These are phyloP conservation scores for Sialis lutaria DNA, from an alignment of 2,888 invertebrate species.

Conservation along the genomic window DNA sequence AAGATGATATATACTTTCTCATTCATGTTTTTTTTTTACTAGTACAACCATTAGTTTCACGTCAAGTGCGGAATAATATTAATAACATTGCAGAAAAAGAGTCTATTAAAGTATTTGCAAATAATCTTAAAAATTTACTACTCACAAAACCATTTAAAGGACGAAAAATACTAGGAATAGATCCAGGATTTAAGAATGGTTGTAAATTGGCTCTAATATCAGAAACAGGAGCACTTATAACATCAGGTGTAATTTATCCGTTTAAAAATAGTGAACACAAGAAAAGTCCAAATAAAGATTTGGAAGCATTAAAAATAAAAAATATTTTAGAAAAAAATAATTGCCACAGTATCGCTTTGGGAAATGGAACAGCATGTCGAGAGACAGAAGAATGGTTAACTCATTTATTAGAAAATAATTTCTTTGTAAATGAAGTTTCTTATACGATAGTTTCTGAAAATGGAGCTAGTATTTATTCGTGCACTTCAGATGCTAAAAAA, in stretches of 20 bases:
- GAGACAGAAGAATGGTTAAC: conserved; percentile 67
- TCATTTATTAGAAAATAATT: conserved; percentile 32
- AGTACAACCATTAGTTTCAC: conserved; percentile 46
- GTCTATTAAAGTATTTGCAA: conserved; percentile 69
- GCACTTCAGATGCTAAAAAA: conserved; percentile 64
- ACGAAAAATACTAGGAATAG: conserved; percentile 64
- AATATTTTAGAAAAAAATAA: conserved; percentile 36
- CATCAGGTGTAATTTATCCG: conserved; percentile 52
- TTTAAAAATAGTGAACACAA: conserved; percentile 17
- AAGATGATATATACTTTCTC: neutral
- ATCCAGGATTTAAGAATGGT: conserved; percentile 79
- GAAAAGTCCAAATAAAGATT: conserved; percentile 19
- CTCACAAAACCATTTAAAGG: conserved; percentile 67
- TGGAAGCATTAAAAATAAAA: conserved; percentile 28
- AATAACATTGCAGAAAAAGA: conserved; percentile 62
- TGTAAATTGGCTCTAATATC: conserved; percentile 78
- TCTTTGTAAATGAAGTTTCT: conserved; percentile 40
- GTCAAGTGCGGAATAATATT: conserved; percentile 55
- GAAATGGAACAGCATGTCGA: conserved; percentile 81
- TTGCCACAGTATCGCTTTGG: conserved; percentile 70
- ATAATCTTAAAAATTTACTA: conserved; percentile 69
- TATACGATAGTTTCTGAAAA: conserved; percentile 78
- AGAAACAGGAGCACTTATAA: conserved; percentile 48
- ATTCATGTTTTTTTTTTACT: conserved; percentile 18
- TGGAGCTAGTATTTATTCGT: conserved; percentile 86